phyloP scores from a whole-genome alignment of 2,888 invertebrate genomes.

The Ichneumoninae sp. region DNA sequence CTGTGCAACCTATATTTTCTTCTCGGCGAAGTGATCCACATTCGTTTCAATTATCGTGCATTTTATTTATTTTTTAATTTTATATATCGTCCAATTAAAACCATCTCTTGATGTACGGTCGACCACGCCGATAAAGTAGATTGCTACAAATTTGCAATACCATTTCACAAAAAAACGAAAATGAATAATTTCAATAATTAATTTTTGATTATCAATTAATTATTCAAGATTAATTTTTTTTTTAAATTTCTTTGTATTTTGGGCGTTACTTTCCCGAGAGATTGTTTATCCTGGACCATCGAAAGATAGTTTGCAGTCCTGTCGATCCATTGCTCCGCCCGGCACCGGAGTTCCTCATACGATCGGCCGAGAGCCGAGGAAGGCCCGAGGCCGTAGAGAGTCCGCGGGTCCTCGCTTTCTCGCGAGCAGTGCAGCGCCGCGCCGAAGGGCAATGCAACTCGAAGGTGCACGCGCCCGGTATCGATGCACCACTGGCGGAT shows the following conservation, averaged over 20 bases:
- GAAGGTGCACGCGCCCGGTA: background rate
- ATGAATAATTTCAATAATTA: background rate
- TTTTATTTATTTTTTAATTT: background rate
- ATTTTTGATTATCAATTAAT: background rate
- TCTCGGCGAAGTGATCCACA: background rate
- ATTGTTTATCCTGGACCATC: background rate
- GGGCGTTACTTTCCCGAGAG: background rate
- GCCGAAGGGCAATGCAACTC: conserved; percentile 3
- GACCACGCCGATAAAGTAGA: too few relatives aligned
- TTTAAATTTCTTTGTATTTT: background rate
- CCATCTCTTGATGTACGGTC: background rate
- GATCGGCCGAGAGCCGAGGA: background rate
- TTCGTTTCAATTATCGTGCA: background rate
- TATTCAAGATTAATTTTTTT: background rate
- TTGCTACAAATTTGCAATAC: background rate
- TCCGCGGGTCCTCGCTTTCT: conserved; percentile 21
- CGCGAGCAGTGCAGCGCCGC: conserved; percentile 1
- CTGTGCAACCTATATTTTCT: background rate
- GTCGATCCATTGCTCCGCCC: background rate
- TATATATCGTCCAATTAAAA: background rate
- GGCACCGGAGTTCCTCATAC: background rate
- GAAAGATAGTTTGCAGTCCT: background rate
- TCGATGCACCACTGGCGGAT: conserved; percentile 18
- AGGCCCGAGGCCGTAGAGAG: conserved; percentile 5
- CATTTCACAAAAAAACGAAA: background rate